These are phyloP conservation scores for Vimba vimba DNA, from an alignment of 2,113 vertebrate species.

Conservation along the genomic window DNA sequence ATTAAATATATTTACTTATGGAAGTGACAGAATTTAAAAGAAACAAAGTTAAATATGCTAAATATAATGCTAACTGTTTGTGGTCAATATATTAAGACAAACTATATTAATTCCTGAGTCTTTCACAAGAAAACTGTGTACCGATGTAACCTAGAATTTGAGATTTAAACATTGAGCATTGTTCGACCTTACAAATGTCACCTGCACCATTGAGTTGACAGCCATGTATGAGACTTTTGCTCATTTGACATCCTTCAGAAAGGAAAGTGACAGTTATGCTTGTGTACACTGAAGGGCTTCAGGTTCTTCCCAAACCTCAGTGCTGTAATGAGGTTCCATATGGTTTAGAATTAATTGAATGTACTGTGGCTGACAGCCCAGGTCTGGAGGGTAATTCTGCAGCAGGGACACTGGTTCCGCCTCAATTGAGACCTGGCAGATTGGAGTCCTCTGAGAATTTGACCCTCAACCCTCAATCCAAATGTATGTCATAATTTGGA, in stretches of 20 bases:
- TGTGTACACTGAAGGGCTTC: conserved; percentile 44
- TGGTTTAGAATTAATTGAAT: conserved; percentile 56
- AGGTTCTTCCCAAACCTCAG: conserved; percentile 51
- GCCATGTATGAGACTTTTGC: conserved; percentile 19
- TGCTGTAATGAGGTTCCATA: conserved; percentile 56
- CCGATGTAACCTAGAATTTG: neutral
- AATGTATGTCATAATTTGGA: conserved; percentile 57
- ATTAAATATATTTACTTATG: neutral
- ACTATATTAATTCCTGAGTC: no score
- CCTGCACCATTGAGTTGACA: conserved; percentile 29
- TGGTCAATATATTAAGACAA: no score
- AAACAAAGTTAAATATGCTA: no score
- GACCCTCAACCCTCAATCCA: conserved; percentile 57
- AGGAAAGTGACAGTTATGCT: conserved; percentile 34
- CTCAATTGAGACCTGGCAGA: conserved; percentile 63
- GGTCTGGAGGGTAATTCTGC: conserved; percentile 53
- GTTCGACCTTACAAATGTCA: conserved; percentile 30
- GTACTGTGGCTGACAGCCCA: conserved; percentile 52
- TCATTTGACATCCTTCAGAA: conserved; percentile 44
- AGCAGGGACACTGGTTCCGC: conserved; percentile 64
- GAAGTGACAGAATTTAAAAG: neutral
- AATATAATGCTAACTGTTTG: no score
- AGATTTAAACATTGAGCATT: neutral
- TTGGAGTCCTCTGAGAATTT: conserved; percentile 53
- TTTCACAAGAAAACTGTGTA: neutral